Evolutionary conservation across 2,888 invertebrate species (phyloP).

Genomic region (Crioceris asparagi): DNA sequence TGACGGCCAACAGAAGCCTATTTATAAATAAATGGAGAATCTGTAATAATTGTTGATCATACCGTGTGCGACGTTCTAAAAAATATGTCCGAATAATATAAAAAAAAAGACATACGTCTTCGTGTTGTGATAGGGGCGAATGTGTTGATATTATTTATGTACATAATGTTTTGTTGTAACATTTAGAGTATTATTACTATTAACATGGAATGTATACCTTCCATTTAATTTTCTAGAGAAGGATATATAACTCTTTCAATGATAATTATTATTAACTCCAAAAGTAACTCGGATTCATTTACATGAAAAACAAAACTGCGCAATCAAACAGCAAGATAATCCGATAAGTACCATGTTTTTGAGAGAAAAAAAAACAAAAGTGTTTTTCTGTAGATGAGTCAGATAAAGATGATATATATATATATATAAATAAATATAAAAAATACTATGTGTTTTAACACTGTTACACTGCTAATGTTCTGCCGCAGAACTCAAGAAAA

Average conservation of each 20-base stretch:
- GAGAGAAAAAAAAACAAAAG: too few relatives aligned
- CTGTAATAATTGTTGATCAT: too few relatives aligned
- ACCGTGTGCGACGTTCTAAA: slow-evolving; percentile 11
- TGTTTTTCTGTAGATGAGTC: too few relatives aligned
- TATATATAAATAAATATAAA: too few relatives aligned
- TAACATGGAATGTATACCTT: slow-evolving; percentile 7
- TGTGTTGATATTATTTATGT: slow-evolving; percentile 29
- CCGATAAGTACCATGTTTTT: too few relatives aligned
- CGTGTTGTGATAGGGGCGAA: slow-evolving; percentile 35
- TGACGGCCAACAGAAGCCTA: too few relatives aligned
- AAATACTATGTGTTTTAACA: too few relatives aligned
- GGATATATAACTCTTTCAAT: slow-evolving; percentile 2
- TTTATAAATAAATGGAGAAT: too few relatives aligned
- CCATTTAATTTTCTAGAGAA: slow-evolving; percentile 20
- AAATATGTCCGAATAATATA: too few relatives aligned
- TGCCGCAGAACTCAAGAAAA: slow-evolving; percentile 27
- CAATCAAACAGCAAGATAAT: too few relatives aligned
- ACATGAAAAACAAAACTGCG: slow-evolving; percentile 5
- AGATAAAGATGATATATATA: too few relatives aligned
- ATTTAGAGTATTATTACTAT: slow-evolving; percentile 15
- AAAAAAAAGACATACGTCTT: slow-evolving; percentile 27
- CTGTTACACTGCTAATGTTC: slow-evolving; percentile 33
- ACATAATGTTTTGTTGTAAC: slow-evolving; percentile 31
- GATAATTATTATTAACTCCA: not conserved
- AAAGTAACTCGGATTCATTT: slow-evolving; percentile 1